Evolutionary conservation across 2,113 vertebrate genomes (phyloP), one percentile per base, ranked within the genome.

Genomic region (Rhadina sibilatrix): DNA sequence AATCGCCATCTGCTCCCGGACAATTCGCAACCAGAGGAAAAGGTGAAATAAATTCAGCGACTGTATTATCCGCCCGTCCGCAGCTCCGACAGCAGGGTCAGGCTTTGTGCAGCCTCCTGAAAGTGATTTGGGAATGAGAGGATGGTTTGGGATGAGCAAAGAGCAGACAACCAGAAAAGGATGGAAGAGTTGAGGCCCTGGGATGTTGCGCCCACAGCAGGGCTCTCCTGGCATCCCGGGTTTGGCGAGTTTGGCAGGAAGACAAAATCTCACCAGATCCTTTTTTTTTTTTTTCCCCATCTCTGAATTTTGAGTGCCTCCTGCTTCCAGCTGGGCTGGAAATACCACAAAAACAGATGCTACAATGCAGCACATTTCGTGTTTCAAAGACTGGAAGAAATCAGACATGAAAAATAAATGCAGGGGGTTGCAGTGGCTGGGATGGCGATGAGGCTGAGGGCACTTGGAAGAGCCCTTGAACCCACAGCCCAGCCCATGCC

Each of bases 1-100:
- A 95, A 96, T 95, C 93, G 12, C 96, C 95, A 96, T 97, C 96
- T 97, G 96, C 94, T 93, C 94, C 93, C 63, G 93, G 95, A 89
- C 94, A 83, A 94, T 79, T 76, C 78, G 10, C 77, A 91, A 87
- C 81, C 94, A 47, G 91, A 95, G 93, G 93, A 89, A 93, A 93
- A 96, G 91, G 94, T 95, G 91, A 96, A 83, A 95, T 49, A 92
- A 83, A 96, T 87, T 72, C 94, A 89, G 54, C 4, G 8, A 27
- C 40, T 75, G 89, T 22, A 56, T 87, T 68, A 90, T 84, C 83
- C 4, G 69, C 68, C 47, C 15, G 0, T 42, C 28, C 69, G 15
- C 7, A 1, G 89, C 89, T 71, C 74, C 11, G 1, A n/a, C 87
- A 76, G 83, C 70, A 46, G 84, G 74, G 75, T 68, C 77, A n/a